Percentiles rank a stretch among this genome's conserved stretches.
These are phyloP conservation scores for Zeuzera pyrina DNA, from an alignment of 2,888 invertebrate genomes.

Conservation along the genomic window DNA sequence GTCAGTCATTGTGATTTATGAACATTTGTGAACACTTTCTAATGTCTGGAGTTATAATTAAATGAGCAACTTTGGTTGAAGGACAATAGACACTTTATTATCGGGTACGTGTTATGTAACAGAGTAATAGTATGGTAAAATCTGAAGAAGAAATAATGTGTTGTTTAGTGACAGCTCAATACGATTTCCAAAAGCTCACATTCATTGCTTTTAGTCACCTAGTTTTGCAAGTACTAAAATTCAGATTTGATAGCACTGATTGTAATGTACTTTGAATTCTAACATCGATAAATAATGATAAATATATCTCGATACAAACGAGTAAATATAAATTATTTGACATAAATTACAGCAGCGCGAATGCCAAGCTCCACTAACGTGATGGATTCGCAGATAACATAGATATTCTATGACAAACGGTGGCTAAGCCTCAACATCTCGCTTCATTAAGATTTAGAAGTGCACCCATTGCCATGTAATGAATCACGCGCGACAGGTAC, in stretches of 20 bases:
- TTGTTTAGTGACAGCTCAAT: too few species aligned
- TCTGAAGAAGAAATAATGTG: too few species aligned
- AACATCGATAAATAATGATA: too few species aligned
- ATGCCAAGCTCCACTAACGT: constrained; percentile 15
- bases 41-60: constrained; percentile 14
- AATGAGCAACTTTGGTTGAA: constrained; percentile 6
- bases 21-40: constrained; percentile 42
- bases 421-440: constrained; percentile 21
- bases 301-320: too few species aligned
- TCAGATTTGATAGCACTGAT: too few species aligned
- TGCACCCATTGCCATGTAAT: constrained; percentile 48
- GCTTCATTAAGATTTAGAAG: constrained; percentile 34
- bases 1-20: constrained; percentile 56
- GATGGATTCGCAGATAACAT: constrained; percentile 23
- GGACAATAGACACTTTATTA: constrained; percentile 9
- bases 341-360: constrained; percentile 22
- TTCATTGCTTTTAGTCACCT: too few species aligned
- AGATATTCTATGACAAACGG: constrained; percentile 21
- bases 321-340: constrained; percentile 21
- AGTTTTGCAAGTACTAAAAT: too few species aligned
- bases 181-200: too few species aligned
- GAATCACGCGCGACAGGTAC: constrained; percentile 31
- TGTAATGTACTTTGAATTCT: too few species aligned
- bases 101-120: background rate
- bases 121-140: too few species aligned